These are phyloP conservation scores for Epinephelus lanceolatus DNA, from an alignment of 2,113 vertebrate species.

Conservation along the genomic window DNA sequence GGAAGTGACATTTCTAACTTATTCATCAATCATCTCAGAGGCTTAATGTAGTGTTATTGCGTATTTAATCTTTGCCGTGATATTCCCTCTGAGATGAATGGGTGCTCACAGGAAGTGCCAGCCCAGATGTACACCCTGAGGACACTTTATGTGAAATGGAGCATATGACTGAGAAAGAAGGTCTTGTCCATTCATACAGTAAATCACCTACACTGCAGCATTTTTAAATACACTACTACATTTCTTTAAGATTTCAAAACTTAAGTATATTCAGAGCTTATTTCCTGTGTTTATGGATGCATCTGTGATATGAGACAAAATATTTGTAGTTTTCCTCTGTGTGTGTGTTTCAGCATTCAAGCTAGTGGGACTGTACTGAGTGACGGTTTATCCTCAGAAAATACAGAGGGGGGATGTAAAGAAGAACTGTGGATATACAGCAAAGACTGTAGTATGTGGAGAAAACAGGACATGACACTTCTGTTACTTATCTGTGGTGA, in stretches of 20 bases:
- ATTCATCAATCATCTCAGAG: slow-evolving; percentile 29
- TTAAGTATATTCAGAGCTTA: neutral
- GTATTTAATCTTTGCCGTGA: slow-evolving; percentile 45
- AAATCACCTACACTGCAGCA: neutral
- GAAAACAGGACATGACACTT: neutral
- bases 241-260: neutral
- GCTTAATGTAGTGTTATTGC: slow-evolving; percentile 42
- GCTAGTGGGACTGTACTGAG: neutral
- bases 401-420: neutral
- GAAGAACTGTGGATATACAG: neutral
- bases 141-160: slow-evolving; percentile 51
- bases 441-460: neutral
- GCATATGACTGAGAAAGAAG: neutral
- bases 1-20: neutral
- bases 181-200: slow-evolving; percentile 8
- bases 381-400: neutral
- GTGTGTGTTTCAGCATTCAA: neutral
- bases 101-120: slow-evolving; percentile 14
- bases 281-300: slow-evolving; percentile 1
- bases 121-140: slow-evolving; percentile 39
- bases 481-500: neutral
- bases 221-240: neutral
- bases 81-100: slow-evolving; percentile 14
- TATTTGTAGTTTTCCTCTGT: neutral
- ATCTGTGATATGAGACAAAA: neutral